Conservation (phyloP, 2,113 vertebrate genomes). For the Hiodon alosoides region DNA sequence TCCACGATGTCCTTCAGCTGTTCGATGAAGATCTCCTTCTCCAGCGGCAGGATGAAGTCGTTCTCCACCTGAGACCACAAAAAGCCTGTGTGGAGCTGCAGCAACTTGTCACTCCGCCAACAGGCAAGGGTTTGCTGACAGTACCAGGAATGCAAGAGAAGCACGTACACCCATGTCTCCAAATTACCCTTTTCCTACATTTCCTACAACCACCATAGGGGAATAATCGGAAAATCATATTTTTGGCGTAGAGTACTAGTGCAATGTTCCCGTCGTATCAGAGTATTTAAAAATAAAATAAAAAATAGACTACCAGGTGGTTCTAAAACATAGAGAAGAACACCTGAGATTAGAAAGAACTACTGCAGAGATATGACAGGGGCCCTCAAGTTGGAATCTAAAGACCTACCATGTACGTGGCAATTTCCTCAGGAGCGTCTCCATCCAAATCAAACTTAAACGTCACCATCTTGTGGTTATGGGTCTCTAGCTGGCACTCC, state of each 20-base stretch:
- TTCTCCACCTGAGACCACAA: slow-evolving; percentile 78
- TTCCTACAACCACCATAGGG: too few relatives aligned
- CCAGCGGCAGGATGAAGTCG: slow-evolving; percentile 85
- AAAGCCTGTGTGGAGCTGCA: neutral
- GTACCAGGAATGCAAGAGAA: neutral
- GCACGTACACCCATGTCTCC: too few relatives aligned
- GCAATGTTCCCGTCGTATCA: too few relatives aligned
- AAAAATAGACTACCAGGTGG: too few relatives aligned
- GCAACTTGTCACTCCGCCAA: neutral
- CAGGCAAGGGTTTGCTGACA: neutral
- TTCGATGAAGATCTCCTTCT: slow-evolving; percentile 95
- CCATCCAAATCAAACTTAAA: slow-evolving; percentile 98
- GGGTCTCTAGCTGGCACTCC: slow-evolving; percentile 95
- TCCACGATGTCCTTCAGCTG: slow-evolving; percentile 98
- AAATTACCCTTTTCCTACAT: too few relatives aligned
- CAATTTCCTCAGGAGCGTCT: slow-evolving; percentile 96
- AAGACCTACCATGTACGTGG: slow-evolving; percentile 83
- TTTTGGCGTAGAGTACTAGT: too few relatives aligned
- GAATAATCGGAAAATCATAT: too few relatives aligned
- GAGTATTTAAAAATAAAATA: too few relatives aligned
- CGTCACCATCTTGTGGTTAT: slow-evolving; percentile 98
- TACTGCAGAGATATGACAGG: neutral
- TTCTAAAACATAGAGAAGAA: too few relatives aligned
- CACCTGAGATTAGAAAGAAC: too few relatives aligned
- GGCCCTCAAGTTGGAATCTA: neutral